A percentile compares a stretch with the other conserved stretches of the same genome.
These are phyloP conservation scores for Pheosia tremula DNA, from an alignment of 2,888 invertebrate species.

Conservation along the genomic window DNA sequence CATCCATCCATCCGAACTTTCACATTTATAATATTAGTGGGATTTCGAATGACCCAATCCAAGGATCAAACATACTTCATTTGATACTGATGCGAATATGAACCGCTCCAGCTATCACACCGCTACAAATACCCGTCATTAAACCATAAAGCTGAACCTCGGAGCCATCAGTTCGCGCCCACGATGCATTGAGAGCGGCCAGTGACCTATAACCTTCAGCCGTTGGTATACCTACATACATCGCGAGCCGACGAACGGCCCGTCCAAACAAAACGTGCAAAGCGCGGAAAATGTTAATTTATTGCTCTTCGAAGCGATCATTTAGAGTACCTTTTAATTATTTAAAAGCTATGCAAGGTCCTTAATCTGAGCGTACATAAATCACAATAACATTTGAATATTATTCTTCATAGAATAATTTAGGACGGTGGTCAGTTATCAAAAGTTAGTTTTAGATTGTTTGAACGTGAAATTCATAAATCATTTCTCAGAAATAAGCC, in stretches of 20 bases:
- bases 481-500: too few relatives aligned
- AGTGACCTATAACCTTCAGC: constrained; percentile 49
- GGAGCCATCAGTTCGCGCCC: constrained; percentile 14
- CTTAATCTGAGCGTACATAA: neutral
- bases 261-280: constrained; percentile 1
- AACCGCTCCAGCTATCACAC: neutral
- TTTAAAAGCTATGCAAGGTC: neutral
- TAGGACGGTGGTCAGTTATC: too few relatives aligned
- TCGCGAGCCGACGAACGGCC: neutral
- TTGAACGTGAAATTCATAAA: too few relatives aligned
- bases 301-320: neutral
- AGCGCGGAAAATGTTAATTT: neutral
- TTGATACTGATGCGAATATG: neutral
- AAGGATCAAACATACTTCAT: neutral
- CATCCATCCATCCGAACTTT: too few relatives aligned
- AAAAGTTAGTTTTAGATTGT: too few relatives aligned
- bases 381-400: neutral
- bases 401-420: neutral
- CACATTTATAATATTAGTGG: too few relatives aligned
- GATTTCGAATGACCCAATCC: neutral
- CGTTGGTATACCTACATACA: constrained; percentile 17
- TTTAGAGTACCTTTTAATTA: neutral
- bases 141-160: constrained; percentile 1
- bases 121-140: constrained; percentile 3
- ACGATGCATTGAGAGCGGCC: constrained; percentile 38